phyloP scores from a whole-genome alignment of 2,888 invertebrate species.

The Anthrax anthrax region DNA sequence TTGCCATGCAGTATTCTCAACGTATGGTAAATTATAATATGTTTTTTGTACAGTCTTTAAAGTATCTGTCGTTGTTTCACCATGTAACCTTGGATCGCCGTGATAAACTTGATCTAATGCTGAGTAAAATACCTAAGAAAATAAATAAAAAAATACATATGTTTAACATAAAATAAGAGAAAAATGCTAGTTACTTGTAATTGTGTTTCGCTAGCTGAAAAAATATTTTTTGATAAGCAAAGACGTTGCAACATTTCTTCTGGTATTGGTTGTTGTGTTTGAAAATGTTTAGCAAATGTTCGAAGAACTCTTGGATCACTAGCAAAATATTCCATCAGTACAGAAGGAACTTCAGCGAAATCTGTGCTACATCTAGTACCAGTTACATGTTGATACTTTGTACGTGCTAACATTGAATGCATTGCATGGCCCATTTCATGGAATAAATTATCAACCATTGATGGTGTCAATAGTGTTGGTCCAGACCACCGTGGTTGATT shows the following conservation, averaged over 20 bases:
- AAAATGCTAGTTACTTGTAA: slow-evolving; percentile 43
- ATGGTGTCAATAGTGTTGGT: slow-evolving; percentile 67
- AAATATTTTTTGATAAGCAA: slow-evolving; percentile 73
- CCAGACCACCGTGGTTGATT: slow-evolving; percentile 58
- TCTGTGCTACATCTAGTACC: slow-evolving; percentile 96
- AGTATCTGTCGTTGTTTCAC: slow-evolving; percentile 43
- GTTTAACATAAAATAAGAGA: no score
- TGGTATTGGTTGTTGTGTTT: slow-evolving; percentile 72
- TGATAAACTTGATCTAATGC: slow-evolving; percentile 86
- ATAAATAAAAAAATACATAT: background rate
- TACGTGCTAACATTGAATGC: slow-evolving; percentile 95
- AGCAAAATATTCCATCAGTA: slow-evolving; percentile 96
- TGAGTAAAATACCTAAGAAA: slow-evolving; percentile 64
- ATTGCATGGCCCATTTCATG: slow-evolving; percentile 99
- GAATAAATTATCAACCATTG: slow-evolving; percentile 88
- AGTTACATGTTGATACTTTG: slow-evolving; percentile 90
- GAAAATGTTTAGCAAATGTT: slow-evolving; percentile 79
- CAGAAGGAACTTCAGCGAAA: slow-evolving; percentile 98
- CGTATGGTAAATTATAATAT: slow-evolving; percentile 77
- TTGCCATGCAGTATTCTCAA: slow-evolving; percentile 89
- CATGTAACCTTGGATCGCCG: slow-evolving; percentile 26
- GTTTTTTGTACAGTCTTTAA: slow-evolving; percentile 60
- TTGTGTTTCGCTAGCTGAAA: slow-evolving; percentile 78
- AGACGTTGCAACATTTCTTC: slow-evolving; percentile 63
- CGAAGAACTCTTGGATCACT: slow-evolving; percentile 71